A percentile compares a stretch with the other conserved stretches of the same genome.
phyloP scores from a whole-genome alignment of 1,140 invertebrate genomes.

The Caerostris extrusa region DNA sequence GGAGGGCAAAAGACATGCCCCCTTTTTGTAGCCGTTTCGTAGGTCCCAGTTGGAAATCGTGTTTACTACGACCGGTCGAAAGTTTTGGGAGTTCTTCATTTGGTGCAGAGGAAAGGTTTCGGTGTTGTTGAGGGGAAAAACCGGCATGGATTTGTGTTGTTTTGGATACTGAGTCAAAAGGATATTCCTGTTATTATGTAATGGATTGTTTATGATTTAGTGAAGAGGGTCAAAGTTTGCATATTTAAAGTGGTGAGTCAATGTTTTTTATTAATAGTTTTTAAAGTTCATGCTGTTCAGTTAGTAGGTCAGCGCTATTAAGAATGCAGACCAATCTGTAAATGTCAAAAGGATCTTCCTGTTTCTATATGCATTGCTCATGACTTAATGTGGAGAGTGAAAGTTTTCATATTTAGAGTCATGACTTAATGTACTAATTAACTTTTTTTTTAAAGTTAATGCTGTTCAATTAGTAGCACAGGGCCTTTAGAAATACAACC shows the following conservation, averaged over 20 bases:
- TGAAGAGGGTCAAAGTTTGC: neutral
- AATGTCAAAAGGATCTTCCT: no score
- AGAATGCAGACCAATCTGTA: no score
- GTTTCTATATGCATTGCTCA: no score
- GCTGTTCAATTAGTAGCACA: no score
- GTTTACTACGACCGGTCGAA: constrained; percentile 48
- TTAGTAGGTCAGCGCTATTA: no score
- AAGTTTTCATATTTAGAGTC: no score
- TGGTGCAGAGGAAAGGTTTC: neutral
- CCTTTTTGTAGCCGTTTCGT: constrained; percentile 63
- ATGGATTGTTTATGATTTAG: neutral
- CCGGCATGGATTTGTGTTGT: neutral
- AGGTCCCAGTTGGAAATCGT: constrained; percentile 46
- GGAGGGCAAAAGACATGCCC: constrained; percentile 62
- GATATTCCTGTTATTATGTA: neutral
- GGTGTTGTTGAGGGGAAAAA: neutral
- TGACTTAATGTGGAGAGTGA: no score
- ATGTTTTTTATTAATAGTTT: neutral
- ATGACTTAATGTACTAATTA: no score
- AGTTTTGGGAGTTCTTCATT: constrained; percentile 24
- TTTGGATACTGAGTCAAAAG: neutral
- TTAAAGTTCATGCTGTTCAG: no score
- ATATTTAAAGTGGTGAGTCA: neutral
- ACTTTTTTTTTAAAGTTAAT: no score
- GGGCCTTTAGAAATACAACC: no score